Conservation (phyloP, 1,140 invertebrate species). For the Amyelois transitella region DNA sequence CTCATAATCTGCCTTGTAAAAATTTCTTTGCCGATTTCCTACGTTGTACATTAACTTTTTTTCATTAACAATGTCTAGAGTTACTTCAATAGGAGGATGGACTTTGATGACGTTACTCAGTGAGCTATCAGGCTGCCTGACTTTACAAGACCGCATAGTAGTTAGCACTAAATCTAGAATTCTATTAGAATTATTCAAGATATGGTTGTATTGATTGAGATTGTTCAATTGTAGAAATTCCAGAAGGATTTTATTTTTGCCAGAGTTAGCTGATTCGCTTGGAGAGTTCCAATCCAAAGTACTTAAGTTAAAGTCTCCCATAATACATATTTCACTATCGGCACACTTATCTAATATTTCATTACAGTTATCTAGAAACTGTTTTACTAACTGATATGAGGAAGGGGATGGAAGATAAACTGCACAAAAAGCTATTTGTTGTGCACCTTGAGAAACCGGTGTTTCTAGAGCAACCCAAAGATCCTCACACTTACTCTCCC, state of each 20-base stretch:
- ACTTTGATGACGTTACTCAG: neutral
- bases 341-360: neutral
- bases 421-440: conserved; percentile 4
- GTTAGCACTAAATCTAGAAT: conserved; percentile 17
- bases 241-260: neutral
- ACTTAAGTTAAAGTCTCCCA: conserved; percentile 26
- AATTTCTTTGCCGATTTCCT: neutral
- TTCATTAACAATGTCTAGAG: neutral
- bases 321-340: conserved; percentile 1
- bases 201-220: conserved; percentile 14
- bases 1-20: neutral
- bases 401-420: conserved; percentile 28
- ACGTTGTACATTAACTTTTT: neutral
- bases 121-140: neutral
- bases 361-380: conserved; percentile 19
- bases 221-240: conserved; percentile 9
- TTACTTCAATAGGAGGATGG: too few species aligned
- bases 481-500: conserved; percentile 21
- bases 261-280: neutral
- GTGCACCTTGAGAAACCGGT: neutral
- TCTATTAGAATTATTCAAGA: conserved; percentile 8
- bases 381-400: conserved; percentile 1
- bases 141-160: neutral
- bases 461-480: conserved; percentile 18
- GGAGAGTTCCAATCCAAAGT: conserved; percentile 4